These are phyloP conservation scores for Lepus oiostolus DNA, from an alignment of 2,797 vertebrate species.

Conservation along the genomic window DNA sequence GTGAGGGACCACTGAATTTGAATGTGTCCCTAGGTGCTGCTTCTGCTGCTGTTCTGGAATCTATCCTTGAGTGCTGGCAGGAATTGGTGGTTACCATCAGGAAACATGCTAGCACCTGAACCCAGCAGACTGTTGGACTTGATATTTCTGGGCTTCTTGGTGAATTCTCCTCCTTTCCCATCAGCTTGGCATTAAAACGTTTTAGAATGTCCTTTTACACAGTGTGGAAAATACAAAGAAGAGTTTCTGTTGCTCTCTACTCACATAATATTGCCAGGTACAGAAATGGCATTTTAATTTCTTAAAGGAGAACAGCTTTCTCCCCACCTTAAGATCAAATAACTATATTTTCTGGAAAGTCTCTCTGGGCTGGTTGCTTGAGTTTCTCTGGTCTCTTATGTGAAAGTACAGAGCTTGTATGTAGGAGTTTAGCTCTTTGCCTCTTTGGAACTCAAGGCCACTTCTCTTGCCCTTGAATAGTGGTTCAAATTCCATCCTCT, in stretches of 20 bases:
- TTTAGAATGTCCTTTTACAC: conserved; percentile 1
- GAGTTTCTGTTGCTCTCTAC: neutral
- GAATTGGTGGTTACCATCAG: neutral
- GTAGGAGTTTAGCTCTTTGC: neutral
- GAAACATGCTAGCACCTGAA: neutral
- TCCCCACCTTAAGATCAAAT: neutral
- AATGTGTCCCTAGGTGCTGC: neutral
- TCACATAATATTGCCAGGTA: neutral
- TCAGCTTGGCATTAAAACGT: neutral
- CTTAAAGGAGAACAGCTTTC: neutral
- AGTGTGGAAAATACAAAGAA: neutral
- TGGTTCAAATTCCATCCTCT: neutral
- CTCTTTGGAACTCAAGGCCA: neutral
- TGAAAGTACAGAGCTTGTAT: neutral
- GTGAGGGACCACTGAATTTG: neutral
- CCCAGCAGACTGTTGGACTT: neutral
- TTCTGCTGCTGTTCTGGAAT: neutral
- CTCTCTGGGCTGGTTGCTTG: conserved; percentile 5
- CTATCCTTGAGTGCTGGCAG: neutral
- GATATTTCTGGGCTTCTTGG: conserved; percentile 18
- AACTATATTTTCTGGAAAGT: neutral
- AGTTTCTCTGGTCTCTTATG: conserved; percentile 24
- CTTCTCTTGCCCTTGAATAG: neutral
- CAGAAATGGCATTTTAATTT: conserved; percentile 17
- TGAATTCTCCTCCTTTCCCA: neutral